phyloP scores from a whole-genome alignment of 1,140 invertebrate species.

The Zophobas atratus region DNA sequence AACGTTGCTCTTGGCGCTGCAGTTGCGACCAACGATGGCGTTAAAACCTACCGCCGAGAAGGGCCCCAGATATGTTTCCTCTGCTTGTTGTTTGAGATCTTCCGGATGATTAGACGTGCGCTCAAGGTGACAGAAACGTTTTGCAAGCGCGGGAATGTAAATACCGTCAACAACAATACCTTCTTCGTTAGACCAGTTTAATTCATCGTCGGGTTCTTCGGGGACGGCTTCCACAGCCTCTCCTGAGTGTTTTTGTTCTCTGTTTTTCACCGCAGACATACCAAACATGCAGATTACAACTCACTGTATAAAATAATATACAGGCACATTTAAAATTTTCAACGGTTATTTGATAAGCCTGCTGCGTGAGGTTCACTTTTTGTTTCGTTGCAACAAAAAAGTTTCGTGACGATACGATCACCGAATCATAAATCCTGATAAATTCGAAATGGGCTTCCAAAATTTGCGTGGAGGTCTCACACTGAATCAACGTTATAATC shows the following conservation, averaged over 20 bases:
- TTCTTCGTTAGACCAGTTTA: conserved; percentile 71
- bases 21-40: conserved; percentile 98
- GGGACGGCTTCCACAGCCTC: not conserved
- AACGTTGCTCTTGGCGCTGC: conserved; percentile 99
- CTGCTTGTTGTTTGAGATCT: conserved; percentile 93
- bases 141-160: conserved; percentile 89
- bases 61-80: conserved; percentile 83
- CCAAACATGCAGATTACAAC: not conserved
- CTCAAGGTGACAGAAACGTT: conserved; percentile 78
- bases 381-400: too few species aligned
- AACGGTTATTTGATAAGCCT: not conserved
- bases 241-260: not conserved
- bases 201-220: conserved; percentile 45
- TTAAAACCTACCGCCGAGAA: conserved; percentile 93
- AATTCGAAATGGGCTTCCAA: too few species aligned
- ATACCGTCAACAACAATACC: conserved; percentile 82
- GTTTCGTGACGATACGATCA: too few species aligned
- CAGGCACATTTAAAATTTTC: not conserved
- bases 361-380: too few species aligned
- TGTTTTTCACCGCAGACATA: not conserved
- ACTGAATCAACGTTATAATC: too few species aligned
- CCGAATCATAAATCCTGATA: too few species aligned
- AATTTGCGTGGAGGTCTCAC: too few species aligned
- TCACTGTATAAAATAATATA: not conserved
- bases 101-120: conserved; percentile 90